Base-by-base conservation (phyloP, 1,140 invertebrate species). In the Parasteatoda tepidariorum region DNA sequence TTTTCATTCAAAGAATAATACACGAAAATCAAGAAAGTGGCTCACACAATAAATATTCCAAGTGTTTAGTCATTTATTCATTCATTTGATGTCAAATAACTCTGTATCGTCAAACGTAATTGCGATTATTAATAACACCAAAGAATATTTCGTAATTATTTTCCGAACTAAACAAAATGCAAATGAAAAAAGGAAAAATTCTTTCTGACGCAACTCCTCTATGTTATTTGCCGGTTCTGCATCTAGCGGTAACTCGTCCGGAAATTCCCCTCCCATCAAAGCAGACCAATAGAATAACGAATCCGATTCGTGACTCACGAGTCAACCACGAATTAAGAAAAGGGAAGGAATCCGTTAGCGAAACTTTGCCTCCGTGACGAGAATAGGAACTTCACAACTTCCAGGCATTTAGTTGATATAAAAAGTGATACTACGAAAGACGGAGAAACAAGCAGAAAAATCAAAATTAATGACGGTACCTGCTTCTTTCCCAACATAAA, bases 301-400 rank as follows among this genome's bases (percentile, higher is more conserved):
- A 13, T 33, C 62, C 13, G 62, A 64, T 24, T 64, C 62, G 62
- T 64, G 62, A 64, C 62, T 64, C 62, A 64, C 62, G 62, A 64
- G 57, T 22, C n/a, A 3, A 26, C n/a, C n/a, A 26, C 62, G 62
- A 64, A 31, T 64, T 64, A 64, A 26, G 62, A 64, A 64, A 64
- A 64, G 26, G 31, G 24, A n/a, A 59, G 22, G 62, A 64, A 22
- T 64, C 62, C 62, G 62, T 33, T 33, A 64, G 62, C 62, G 31
- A 64, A 64, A 64, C 62, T 64, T 64, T 33, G 31, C 62, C 62
- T 31, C 24, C 62, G 62, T 64, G 62, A 64, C 62, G 13, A 64
- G 62, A 64, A 64, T 64, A 64, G 62, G 5, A 31, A 18, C 62
- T 31, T n/a, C 30, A 33, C 3, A 59, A 7, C 28, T 64, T 31